These are phyloP conservation scores for Gobiocypris rarus DNA, from an alignment of 2,113 vertebrate genomes.

Conservation along the genomic window DNA sequence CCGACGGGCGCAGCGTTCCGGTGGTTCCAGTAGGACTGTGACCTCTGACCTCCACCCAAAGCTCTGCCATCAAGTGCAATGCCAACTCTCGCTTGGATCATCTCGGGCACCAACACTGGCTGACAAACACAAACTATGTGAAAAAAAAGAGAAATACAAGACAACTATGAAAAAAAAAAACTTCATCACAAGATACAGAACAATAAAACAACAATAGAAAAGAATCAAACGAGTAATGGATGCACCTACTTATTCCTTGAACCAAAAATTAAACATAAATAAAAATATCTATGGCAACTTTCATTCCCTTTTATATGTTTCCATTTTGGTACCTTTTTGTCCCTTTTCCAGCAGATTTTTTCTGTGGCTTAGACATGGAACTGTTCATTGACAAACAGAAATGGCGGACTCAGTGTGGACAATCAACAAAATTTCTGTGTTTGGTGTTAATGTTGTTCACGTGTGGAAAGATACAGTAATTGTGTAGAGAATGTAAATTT, in stretches of 20 bases:
- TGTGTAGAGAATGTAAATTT: conserved; percentile 99
- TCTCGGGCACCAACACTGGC: conserved; percentile 95
- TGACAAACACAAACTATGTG: conserved; percentile 76
- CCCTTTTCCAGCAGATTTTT: conserved; percentile 78
- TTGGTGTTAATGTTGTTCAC: conserved; percentile 98
- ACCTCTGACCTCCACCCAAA: conserved; percentile 83
- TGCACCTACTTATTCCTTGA: conserved; percentile 97
- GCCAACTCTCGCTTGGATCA: conserved; percentile 93
- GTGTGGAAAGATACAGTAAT: conserved; percentile 99
- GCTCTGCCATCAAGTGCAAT: conserved; percentile 98
- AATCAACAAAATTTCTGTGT: conserved; percentile 99
- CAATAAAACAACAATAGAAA: conserved; percentile 58
- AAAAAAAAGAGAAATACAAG: conserved; percentile 48
- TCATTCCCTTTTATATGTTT: conserved; percentile 99
- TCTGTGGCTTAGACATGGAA: conserved; percentile 87
- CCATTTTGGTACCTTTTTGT: conserved; percentile 86
- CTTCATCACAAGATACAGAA: conserved; percentile 47
- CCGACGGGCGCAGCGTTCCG: conserved; percentile 97
- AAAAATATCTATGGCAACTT: conserved; percentile 92
- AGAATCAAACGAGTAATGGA: conserved; percentile 84
- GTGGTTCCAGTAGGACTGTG: conserved; percentile 97
- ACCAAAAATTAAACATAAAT: conserved; percentile 92
- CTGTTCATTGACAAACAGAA: conserved; percentile 94
- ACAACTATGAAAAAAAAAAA: conserved; percentile 55
- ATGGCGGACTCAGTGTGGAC: conserved; percentile 96